Base-by-base conservation (phyloP, 2,113 vertebrate genomes). In the Carassius auratus region DNA sequence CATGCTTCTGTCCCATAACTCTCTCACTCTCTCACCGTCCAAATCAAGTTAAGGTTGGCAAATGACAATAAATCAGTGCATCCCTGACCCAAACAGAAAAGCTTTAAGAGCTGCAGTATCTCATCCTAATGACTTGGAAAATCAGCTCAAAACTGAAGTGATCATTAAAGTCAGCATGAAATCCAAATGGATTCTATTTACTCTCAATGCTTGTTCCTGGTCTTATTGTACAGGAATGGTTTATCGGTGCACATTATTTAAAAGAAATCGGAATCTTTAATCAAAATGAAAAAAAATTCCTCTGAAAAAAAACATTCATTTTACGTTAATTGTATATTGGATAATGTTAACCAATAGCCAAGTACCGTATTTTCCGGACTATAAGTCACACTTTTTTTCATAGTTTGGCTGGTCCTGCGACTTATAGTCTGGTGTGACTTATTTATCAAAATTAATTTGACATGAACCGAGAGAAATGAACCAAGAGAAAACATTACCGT, bases 1-100 rank as follows among this genome's bases (percentile, higher is more conserved):
- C 79, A 76, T 83, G 73, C 84, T 84, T 77, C 45, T n/a, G 87
- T 89, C 84, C 88, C 87, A 88, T 33, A 69, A 69, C 71, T 48
- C 64, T 87, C 1, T 23, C 48, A 76, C 87, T n/a, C 30, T 33
- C 3, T 81, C 33, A 15, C 77, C 61, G 86, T 86, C 50, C 14
- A 48, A 76, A 74, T 64, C 52, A 45, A 50, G 80, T 38, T 83
- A 79, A 87, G 45, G 42, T 68, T 68, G 52, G 48, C 23, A 59
- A 78, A 55, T 48, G n/a, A 76, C 42, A 68, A 48, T 75, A 30
- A 55, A 83, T 84, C 73, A 33, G 10, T 68, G 76, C n/a, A 33
- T 68, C 36, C 33, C 48, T 76, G 50, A 76, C 19, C 9, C 66
- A 66, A 61, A 23, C 23, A 36, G 62, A 73, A 45, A 59, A 84